phyloP scores from a whole-genome alignment of 2,888 invertebrate species.

The Apamea monoglypha region DNA sequence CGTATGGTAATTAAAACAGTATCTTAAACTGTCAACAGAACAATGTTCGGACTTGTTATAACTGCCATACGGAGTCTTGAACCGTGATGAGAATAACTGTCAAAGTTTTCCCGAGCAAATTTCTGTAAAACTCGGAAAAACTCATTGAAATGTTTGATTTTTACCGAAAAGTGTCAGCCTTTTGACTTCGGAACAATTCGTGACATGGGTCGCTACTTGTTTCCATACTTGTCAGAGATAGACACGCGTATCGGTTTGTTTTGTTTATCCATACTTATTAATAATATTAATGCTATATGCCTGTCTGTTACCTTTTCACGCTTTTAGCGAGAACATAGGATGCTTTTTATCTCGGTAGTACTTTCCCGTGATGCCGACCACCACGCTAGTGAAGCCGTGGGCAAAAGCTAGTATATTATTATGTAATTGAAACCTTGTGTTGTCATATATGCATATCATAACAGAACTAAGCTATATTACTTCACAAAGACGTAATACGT shows the following conservation, averaged over 20 bases:
- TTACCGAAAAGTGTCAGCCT: neutral
- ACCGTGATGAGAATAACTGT: neutral
- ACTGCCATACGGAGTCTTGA: neutral
- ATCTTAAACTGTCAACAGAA: neutral
- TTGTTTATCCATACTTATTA: neutral
- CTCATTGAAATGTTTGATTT: neutral
- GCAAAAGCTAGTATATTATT: neutral
- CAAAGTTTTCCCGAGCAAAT: too few species aligned
- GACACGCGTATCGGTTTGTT: neutral
- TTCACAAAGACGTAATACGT: constrained; percentile 28
- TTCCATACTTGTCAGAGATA: neutral
- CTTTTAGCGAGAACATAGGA: neutral
- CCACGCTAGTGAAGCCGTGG: neutral
- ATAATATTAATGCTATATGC: neutral
- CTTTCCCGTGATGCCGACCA: neutral
- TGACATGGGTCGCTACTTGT: neutral
- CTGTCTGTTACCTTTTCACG: neutral
- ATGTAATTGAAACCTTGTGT: neutral
- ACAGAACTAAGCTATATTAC: neutral
- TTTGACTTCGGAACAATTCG: neutral
- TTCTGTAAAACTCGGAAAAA: neutral
- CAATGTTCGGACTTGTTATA: neutral
- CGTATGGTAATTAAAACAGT: neutral
- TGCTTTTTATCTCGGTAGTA: neutral
- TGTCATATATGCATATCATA: neutral